These are phyloP conservation scores for Julus scanicus DNA, from an alignment of 2,888 invertebrate species.

Conservation along the genomic window DNA sequence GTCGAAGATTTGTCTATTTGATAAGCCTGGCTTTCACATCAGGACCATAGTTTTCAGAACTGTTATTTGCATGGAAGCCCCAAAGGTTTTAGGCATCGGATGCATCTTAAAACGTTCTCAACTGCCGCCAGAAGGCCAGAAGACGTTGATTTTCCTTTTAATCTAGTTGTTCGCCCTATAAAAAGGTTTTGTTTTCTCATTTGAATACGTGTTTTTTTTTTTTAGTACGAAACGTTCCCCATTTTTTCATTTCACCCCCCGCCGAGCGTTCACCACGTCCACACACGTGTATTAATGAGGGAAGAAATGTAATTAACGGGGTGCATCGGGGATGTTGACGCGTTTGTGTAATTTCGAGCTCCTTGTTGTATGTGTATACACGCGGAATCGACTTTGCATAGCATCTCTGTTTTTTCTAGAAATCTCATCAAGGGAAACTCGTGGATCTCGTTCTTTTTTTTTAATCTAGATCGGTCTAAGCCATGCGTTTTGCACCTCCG, in stretches of 20 bases:
- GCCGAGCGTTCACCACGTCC: constrained; percentile 16
- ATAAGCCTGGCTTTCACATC: too few species aligned
- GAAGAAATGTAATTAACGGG: constrained; percentile 30
- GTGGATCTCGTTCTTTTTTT: not conserved
- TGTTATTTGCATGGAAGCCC: too few species aligned
- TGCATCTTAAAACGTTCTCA: too few species aligned
- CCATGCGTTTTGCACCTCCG: constrained; percentile 2
- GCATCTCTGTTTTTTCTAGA: not conserved
- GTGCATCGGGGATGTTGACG: not conserved
- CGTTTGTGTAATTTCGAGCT: not conserved
- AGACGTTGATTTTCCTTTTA: not conserved
- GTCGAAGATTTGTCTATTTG: too few species aligned
- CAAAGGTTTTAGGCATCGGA: too few species aligned
- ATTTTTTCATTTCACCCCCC: not conserved
- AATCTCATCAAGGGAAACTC: constrained; percentile 20
- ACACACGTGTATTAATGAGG: not conserved
- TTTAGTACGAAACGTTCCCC: not conserved
- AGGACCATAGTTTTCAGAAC: too few species aligned
- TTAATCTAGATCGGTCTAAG: not conserved
- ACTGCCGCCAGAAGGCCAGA: not conserved
- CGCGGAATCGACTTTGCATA: not conserved
- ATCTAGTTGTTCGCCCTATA: not conserved
- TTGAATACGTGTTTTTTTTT: not conserved
- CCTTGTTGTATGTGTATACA: not conserved
- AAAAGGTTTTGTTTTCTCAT: constrained; percentile 10